Conservation (phyloP, 2,888 invertebrate genomes). For the Torymus aiolomorphi region DNA sequence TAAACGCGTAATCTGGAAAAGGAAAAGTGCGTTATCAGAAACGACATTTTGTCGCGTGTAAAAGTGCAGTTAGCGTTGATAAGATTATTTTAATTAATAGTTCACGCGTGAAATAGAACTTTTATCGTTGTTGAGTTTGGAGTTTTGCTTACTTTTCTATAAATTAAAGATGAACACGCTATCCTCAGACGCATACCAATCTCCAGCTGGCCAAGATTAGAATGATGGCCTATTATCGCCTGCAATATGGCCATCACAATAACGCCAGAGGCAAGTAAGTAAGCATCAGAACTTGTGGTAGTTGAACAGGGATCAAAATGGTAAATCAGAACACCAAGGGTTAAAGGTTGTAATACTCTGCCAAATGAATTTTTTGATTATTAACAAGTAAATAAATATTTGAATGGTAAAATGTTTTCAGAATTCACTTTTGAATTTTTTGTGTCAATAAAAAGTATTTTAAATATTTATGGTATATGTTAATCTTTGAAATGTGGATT, state of each 20-base stretch:
- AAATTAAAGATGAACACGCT: constrained; percentile 87
- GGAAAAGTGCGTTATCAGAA: background rate
- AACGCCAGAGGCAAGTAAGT: constrained; percentile 81
- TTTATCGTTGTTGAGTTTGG: background rate
- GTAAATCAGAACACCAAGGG: constrained; percentile 80
- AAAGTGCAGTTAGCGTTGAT: too few relatives aligned
- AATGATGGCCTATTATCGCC: constrained; percentile 82
- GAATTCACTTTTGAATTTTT: background rate
- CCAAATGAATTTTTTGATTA: too few relatives aligned
- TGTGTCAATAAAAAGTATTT: too few relatives aligned
- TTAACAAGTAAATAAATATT: constrained; percentile 64
- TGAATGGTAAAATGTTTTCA: background rate
- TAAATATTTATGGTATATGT: too few relatives aligned
- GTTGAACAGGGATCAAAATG: constrained; percentile 79
- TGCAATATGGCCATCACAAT: constrained; percentile 79
- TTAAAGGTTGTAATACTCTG: constrained; percentile 81
- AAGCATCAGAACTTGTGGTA: constrained; percentile 79
- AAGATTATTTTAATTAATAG: too few relatives aligned
- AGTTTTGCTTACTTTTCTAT: constrained; percentile 82
- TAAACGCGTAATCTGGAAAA: constrained; percentile 76
- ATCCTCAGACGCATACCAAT: constrained; percentile 88
- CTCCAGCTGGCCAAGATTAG: constrained; percentile 78
- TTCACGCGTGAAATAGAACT: too few relatives aligned
- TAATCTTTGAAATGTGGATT: too few relatives aligned
- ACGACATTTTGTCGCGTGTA: background rate